Percentiles rank a stretch among this genome's conserved stretches.
Evolutionary conservation across 2,113 vertebrate species (phyloP).

Genomic region (Calidris pugnax): DNA sequence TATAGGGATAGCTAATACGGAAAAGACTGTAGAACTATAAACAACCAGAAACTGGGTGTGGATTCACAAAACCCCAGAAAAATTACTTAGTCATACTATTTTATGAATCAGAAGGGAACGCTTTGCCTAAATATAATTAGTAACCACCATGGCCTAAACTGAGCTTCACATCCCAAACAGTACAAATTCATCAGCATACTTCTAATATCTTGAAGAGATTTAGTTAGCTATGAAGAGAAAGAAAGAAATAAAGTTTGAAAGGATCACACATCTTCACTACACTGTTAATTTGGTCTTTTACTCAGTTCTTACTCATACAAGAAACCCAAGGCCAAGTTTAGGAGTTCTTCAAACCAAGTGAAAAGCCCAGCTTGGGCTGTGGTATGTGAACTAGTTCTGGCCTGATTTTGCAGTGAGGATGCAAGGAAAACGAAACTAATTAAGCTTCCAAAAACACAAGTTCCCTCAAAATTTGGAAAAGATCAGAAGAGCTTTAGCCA

Average conservation of each 20-base stretch:
- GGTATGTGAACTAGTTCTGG: not conserved
- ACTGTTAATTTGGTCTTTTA: not conserved
- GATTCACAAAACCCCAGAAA: not conserved
- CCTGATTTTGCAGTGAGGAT: not conserved
- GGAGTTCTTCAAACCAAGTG: not conserved
- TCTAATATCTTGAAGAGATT: not conserved
- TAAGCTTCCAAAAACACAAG: not conserved
- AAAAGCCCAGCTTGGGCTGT: not conserved
- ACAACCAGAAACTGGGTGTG: not conserved
- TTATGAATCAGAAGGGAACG: not conserved
- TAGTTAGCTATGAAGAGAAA: not conserved
- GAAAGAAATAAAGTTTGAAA: not conserved
- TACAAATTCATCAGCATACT: not conserved
- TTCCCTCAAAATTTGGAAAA: constrained; percentile 2
- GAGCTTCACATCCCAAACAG: not conserved
- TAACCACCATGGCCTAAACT: not conserved
- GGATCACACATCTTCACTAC: not conserved
- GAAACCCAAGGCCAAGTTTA: not conserved
- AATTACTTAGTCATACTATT: not conserved
- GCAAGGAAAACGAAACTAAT: not conserved
- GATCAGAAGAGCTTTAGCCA: not conserved
- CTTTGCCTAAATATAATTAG: not conserved
- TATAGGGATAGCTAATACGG: not conserved
- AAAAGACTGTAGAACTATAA: not conserved
- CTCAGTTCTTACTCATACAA: not conserved